A percentile compares a stretch with the other conserved stretches of the same genome.
Conservation (phyloP, 2,888 invertebrate species). For the Ectropis crepuscularia region DNA sequence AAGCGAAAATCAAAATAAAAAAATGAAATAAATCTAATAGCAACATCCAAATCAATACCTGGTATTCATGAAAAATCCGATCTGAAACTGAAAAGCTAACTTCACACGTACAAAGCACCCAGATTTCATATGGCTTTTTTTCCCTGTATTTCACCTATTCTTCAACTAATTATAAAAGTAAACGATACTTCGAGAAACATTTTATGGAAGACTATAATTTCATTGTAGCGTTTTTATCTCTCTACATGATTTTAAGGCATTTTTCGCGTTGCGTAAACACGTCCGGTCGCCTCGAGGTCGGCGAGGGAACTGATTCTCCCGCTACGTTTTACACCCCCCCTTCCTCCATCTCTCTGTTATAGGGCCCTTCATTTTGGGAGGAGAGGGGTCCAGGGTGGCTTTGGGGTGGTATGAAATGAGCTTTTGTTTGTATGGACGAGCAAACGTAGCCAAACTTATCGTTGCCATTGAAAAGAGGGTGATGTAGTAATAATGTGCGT, state of each 20-base stretch:
- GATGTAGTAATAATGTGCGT: too few relatives aligned
- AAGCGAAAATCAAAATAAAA: not conserved
- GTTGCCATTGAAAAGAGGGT: too few relatives aligned
- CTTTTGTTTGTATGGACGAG: constrained; percentile 7
- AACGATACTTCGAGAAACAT: constrained; percentile 9
- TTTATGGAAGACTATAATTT: constrained; percentile 27
- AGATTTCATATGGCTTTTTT: constrained; percentile 5
- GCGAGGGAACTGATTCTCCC: constrained; percentile 56
- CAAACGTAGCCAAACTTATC: constrained; percentile 8
- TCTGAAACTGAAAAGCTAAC: not conserved
- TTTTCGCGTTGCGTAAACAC: constrained; percentile 28
- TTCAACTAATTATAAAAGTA: not conserved
- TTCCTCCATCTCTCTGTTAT: constrained; percentile 36
- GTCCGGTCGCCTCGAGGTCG: constrained; percentile 45
- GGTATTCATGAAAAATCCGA: constrained; percentile 14
- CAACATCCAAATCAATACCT: constrained; percentile 7
- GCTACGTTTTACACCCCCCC: constrained; percentile 30
- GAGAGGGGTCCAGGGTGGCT: constrained; percentile 34
- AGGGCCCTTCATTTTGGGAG: constrained; percentile 42
- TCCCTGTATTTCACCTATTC: not conserved
- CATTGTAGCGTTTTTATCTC: not conserved
- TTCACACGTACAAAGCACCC: constrained; percentile 2
- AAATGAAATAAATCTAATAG: not conserved
- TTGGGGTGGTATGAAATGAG: constrained; percentile 9
- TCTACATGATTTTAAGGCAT: constrained; percentile 25